phyloP scores from a whole-genome alignment of 2,797 vertebrate genomes.

The Spondyliosoma cantharus region DNA sequence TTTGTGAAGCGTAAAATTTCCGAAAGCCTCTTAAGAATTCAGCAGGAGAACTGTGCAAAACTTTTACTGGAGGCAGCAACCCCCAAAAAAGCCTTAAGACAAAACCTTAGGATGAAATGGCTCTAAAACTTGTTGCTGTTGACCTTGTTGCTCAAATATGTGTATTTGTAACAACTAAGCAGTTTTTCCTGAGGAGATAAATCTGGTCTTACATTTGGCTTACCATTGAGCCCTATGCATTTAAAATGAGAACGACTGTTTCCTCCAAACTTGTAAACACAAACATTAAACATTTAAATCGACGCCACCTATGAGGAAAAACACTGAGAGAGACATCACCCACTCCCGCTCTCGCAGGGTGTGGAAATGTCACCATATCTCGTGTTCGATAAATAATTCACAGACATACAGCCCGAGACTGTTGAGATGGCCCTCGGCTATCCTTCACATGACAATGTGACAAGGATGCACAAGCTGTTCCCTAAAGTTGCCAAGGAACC shows the following conservation, averaged over 20 bases:
- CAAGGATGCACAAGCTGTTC: slow-evolving; percentile 77
- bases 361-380: slow-evolving; percentile 69
- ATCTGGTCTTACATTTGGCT: slow-evolving; percentile 2
- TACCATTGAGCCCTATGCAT: slow-evolving; percentile 4
- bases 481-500: slow-evolving; percentile 70
- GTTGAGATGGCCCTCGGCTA: slow-evolving; percentile 68
- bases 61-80: slow-evolving; percentile 11
- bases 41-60: background rate
- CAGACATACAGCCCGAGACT: slow-evolving; percentile 66
- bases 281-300: slow-evolving; percentile 52
- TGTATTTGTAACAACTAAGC: slow-evolving; percentile 28
- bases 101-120: background rate
- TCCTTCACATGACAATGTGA: slow-evolving; percentile 71
- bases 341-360: slow-evolving; percentile 51
- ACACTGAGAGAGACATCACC: slow-evolving; percentile 53
- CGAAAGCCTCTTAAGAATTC: background rate
- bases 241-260: slow-evolving; percentile 1
- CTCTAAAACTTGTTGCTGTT: slow-evolving; percentile 13
- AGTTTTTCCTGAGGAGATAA: slow-evolving; percentile 20
- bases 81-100: background rate
- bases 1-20: background rate
- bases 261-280: slow-evolving; percentile 44
- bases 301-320: slow-evolving; percentile 35
- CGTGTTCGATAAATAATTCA: slow-evolving; percentile 80
- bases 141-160: background rate